A percentile compares a stretch with the other conserved stretches of the same genome.
Evolutionary conservation across 2,113 vertebrate species (phyloP).

Genomic region (Steatornis caripensis): DNA sequence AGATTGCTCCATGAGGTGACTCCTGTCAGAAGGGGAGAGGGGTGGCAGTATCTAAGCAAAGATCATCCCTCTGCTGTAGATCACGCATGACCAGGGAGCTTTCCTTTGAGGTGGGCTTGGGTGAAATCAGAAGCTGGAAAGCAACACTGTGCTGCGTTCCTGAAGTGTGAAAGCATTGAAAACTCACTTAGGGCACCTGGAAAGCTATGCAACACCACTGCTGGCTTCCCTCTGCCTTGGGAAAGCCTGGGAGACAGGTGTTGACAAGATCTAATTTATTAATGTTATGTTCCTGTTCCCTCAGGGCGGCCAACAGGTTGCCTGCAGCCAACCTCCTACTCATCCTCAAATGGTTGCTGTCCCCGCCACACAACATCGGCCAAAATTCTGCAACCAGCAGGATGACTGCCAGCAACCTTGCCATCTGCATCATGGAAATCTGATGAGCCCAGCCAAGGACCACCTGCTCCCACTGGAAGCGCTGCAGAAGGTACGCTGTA

Average conservation of each 20-base stretch:
- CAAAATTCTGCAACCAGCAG: constrained; percentile 73
- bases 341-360: constrained; percentile 77
- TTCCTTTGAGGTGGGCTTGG: neutral
- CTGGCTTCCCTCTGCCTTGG: neutral
- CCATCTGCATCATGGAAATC: no score
- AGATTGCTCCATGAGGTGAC: no score
- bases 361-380: constrained; percentile 78
- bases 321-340: constrained; percentile 69
- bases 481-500: constrained; percentile 65
- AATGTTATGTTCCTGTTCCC: neutral
- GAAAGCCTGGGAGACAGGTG: neutral
- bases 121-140: neutral
- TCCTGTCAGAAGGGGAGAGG: neutral
- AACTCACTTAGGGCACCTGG: neutral
- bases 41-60: neutral
- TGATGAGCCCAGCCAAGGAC: constrained; percentile 69
- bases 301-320: constrained; percentile 71
- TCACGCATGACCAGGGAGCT: neutral
- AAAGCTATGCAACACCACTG: neutral
- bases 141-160: neutral
- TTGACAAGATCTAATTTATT: neutral
- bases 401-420: constrained; percentile 84
- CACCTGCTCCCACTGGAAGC: constrained; percentile 61
- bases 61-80: neutral
- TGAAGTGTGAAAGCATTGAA: neutral